A percentile compares a stretch with the other conserved stretches of the same genome.
Conservation (phyloP, 2,113 vertebrate genomes). For the Anas platyrhynchos region DNA sequence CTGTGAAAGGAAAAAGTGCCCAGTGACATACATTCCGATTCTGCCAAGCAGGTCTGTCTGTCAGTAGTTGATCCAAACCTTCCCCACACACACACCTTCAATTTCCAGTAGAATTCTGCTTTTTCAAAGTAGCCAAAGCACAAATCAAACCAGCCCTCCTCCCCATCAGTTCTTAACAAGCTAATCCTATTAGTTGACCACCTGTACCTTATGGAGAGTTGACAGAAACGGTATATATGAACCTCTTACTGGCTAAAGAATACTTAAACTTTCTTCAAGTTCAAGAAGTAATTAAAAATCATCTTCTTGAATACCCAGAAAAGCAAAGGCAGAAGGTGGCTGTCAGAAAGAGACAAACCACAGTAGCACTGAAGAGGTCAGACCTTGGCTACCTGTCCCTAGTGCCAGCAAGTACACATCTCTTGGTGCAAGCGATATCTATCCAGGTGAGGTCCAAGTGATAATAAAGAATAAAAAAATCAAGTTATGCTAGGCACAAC, state of each 20-base stretch:
- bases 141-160: background rate
- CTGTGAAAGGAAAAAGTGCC: background rate
- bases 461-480: accelerated
- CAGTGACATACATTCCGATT: background rate
- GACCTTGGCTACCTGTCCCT: background rate
- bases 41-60: background rate
- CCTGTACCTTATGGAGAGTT: background rate
- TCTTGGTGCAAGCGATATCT: too few species aligned
- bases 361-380: background rate
- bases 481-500: background rate
- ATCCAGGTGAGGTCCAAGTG: background rate
- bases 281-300: background rate
- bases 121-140: background rate
- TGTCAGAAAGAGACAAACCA: background rate
- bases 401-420: too few species aligned
- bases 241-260: background rate
- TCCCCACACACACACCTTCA: background rate
- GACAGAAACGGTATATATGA: background rate
- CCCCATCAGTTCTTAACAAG: background rate
- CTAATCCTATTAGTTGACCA: background rate
- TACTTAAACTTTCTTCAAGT: background rate
- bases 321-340: background rate
- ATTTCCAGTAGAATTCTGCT: background rate
- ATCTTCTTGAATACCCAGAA: background rate
- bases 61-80: background rate